These are phyloP conservation scores for Dicranocentrus wangi DNA, from an alignment of 2,888 invertebrate genomes.

Conservation along the genomic window DNA sequence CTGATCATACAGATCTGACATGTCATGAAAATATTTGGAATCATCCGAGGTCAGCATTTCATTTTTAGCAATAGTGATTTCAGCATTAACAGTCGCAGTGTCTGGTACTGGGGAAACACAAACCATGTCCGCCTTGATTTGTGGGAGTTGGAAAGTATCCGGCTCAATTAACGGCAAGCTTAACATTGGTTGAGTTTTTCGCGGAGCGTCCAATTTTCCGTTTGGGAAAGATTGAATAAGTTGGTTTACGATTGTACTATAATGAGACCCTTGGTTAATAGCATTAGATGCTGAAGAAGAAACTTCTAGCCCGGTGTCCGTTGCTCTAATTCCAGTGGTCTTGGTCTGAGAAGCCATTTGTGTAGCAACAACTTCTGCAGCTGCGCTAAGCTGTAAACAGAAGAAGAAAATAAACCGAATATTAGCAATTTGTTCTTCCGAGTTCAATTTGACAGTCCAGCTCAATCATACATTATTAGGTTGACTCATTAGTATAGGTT, in stretches of 20 bases:
- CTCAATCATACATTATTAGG: not conserved
- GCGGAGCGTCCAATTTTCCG: not conserved
- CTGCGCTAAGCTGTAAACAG: constrained; percentile 35
- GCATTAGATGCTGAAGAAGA: not conserved
- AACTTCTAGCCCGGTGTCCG: constrained; percentile 5
- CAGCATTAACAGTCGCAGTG: not conserved
- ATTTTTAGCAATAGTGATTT: not conserved
- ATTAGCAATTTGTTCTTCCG: not conserved
- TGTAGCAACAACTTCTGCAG: not conserved
- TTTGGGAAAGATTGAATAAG: not conserved
- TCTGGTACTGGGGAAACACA: constrained; percentile 19
- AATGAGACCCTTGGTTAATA: constrained; percentile 15
- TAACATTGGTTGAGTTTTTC: not conserved
- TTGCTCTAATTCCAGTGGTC: constrained; percentile 1
- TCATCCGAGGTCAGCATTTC: not conserved
- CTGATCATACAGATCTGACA: constrained; percentile 2
- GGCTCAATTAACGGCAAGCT: constrained; percentile 18
- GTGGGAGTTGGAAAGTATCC: constrained; percentile 29
- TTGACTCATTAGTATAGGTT: not conserved
- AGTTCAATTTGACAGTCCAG: no score
- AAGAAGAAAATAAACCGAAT: not conserved
- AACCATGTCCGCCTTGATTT: not conserved
- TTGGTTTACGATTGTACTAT: constrained; percentile 18
- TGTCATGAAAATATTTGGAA: not conserved
- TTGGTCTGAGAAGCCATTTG: constrained; percentile 20